Evolutionary conservation across 2,888 invertebrate genomes (phyloP), one percentile per base, ranked within the genome.

Genomic region (Trachelus tabidus): DNA sequence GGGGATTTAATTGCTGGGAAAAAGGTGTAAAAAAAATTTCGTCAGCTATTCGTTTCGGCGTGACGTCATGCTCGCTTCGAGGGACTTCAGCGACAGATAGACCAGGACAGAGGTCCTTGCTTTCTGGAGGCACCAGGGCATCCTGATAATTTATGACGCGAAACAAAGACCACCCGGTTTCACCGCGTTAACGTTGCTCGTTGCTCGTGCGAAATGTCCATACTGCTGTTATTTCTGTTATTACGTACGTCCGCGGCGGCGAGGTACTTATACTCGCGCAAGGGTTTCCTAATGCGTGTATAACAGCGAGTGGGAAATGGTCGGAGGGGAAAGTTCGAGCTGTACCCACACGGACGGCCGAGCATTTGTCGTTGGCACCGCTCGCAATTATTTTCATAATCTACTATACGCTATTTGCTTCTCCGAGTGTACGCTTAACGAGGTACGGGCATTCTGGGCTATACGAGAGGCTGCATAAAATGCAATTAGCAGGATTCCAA

Each of bases 131-230:
- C 77, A 73, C 75, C 79, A 73, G 79, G 80, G 78, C 73, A 77
- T 80, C 80, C 81, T 79, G 80, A 81, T 81, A 81, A 83, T 82
- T 81, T 83, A 82, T 80, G 81, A 80, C 75, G 79, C 73, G 73
- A 80, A 81, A 81, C 80, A 80, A 81, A 78, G 77, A 78, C 15
- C 40, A 15, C 15, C 15, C 77, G 77, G 31, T 73, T 40, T 6
- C 1, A 40, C 40, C 15, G 15, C 15, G 40, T 40, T 40, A 40
- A 40, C 40, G 40, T 40, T 40, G 40, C 15, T 40, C 40, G 69
- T 33, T 69, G 30, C 31, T 69, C 33, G 15, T 69, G 33, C 33
- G 69, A 12, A 69, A 69, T n/a, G 33, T 69, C 69, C 69, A 69
- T 69, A 69, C 30, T 69, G 12, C 69, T 69, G 69, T 33, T 69